phyloP scores from a whole-genome alignment of 2,113 vertebrate species.

The Orycteropus afer region DNA sequence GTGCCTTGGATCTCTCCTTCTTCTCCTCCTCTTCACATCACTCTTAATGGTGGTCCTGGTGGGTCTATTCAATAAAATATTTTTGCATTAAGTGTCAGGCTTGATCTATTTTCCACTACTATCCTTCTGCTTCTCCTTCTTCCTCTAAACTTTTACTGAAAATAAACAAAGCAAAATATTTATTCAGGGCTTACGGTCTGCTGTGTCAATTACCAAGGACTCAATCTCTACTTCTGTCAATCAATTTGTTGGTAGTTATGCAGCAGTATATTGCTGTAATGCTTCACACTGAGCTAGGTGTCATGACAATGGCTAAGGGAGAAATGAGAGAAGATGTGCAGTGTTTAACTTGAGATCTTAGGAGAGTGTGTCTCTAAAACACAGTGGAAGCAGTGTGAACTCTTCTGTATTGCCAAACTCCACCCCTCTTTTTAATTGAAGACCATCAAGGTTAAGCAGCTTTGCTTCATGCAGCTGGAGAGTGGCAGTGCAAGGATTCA shows the following conservation, averaged over 20 bases:
- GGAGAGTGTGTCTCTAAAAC: neutral
- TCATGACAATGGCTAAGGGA: rapidly evolving
- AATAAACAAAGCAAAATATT: neutral
- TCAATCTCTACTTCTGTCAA: too few species aligned
- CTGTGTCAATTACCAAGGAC: neutral
- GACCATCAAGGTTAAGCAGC: neutral
- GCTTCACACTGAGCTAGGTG: neutral
- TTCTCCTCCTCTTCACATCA: rapidly evolving
- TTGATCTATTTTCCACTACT: neutral
- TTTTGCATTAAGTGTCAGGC: rapidly evolving
- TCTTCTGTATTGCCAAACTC: too few species aligned
- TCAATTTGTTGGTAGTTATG: neutral
- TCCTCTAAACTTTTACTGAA: neutral
- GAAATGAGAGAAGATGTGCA: neutral
- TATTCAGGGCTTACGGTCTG: neutral
- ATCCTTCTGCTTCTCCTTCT: too few species aligned
- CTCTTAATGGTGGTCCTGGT: too few species aligned
- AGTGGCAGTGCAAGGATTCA: neutral
- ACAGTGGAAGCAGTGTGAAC: rapidly evolving
- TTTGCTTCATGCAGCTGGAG: neutral
- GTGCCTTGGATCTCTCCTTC: neutral
- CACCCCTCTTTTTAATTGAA: neutral
- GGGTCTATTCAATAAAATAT: rapidly evolving
- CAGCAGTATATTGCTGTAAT: neutral
- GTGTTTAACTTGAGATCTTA: neutral